A percentile compares a stretch with the other conserved stretches of the same genome.
phyloP scores from a whole-genome alignment of 2,113 vertebrate genomes.

The Anoplopoma fimbria region DNA sequence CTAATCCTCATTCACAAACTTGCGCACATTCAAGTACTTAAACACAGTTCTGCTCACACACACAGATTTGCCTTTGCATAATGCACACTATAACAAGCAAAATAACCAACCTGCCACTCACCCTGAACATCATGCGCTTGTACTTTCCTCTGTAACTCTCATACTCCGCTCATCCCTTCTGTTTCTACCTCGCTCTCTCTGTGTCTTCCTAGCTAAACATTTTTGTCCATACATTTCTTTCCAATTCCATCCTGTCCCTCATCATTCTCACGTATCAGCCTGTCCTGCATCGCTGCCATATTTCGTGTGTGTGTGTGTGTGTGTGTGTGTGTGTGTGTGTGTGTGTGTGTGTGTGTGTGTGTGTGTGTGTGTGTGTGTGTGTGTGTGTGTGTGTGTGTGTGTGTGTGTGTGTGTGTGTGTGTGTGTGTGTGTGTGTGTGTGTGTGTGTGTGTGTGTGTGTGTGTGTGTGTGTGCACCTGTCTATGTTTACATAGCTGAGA shows the following conservation, averaged over 20 bases:
- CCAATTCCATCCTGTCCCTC: background rate
- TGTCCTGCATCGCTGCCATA: background rate
- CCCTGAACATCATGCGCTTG: constrained; percentile 34
- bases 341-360: background rate
- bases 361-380: background rate
- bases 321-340: background rate
- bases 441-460: background rate
- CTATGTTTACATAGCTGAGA: constrained; percentile 37
- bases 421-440: background rate
- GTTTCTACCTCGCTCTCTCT: background rate
- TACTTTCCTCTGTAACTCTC: constrained; percentile 23
- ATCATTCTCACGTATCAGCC: background rate
- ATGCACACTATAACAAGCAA: constrained; percentile 27
- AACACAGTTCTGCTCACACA: constrained; percentile 25
- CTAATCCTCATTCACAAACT: constrained; percentile 10
- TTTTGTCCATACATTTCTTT: background rate
- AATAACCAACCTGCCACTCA: constrained; percentile 58
- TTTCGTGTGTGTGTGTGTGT: background rate
- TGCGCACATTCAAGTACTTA: constrained; percentile 26
- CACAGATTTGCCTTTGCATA: constrained; percentile 43
- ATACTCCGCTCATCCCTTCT: background rate
- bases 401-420: background rate
- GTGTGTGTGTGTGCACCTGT: constrained; percentile 22
- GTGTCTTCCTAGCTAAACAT: background rate
- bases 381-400: background rate